Evolutionary conservation across 2,113 vertebrate genomes (phyloP).

Genomic region (Bungarus multicinctus): DNA sequence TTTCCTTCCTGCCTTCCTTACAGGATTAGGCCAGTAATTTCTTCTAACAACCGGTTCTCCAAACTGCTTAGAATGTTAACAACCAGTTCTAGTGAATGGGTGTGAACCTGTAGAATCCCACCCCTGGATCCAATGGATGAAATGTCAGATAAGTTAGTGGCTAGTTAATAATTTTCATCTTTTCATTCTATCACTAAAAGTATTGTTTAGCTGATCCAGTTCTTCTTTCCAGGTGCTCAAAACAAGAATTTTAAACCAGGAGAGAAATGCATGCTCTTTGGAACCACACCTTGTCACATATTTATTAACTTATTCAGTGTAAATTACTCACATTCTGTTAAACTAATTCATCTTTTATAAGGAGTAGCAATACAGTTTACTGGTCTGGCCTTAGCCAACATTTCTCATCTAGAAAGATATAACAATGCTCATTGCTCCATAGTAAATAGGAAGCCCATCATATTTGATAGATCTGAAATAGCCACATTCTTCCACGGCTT

Average conservation of each 20-base stretch:
- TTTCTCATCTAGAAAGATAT: neutral
- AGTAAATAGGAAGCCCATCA: neutral
- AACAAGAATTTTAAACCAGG: neutral
- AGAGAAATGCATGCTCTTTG: neutral
- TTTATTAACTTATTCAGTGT: neutral
- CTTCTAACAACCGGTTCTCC: too few species aligned
- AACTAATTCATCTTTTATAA: neutral
- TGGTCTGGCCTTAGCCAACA: neutral
- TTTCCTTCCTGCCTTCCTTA: too few species aligned
- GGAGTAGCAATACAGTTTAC: neutral
- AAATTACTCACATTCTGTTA: neutral
- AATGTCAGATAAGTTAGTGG: slow-evolving; percentile 24
- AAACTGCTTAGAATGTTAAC: too few species aligned
- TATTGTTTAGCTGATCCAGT: neutral
- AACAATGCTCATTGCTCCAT: neutral
- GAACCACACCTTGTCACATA: neutral
- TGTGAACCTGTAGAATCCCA: too few species aligned
- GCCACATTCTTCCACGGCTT: neutral
- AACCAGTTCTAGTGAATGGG: too few species aligned
- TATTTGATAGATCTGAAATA: neutral
- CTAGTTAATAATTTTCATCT: neutral
- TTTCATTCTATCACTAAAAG: slow-evolving; percentile 18
- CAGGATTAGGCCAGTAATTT: too few species aligned
- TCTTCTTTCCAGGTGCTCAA: neutral
- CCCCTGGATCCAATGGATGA: slow-evolving; percentile 12